These are phyloP conservation scores for Hermaeophaga mercurialis DNA, from an alignment of 2,888 invertebrate genomes.

Conservation along the genomic window DNA sequence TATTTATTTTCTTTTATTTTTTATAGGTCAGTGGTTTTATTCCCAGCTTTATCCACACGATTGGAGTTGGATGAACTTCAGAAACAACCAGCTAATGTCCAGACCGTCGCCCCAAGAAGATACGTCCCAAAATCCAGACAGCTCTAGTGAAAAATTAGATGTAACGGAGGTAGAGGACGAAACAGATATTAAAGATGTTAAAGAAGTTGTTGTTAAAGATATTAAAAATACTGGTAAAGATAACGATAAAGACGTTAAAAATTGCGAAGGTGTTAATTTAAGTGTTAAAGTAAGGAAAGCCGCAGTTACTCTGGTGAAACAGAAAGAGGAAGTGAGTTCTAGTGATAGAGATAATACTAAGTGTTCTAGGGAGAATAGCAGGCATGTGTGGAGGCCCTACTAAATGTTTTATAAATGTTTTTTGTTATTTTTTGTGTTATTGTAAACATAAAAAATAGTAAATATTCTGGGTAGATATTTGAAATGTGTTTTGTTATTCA, in stretches of 20 bases:
- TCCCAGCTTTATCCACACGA: conserved; percentile 77
- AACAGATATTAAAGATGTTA: conserved; percentile 22
- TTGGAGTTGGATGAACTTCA: conserved; percentile 68
- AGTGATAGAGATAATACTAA: conserved; percentile 49
- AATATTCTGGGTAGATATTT: too few species aligned
- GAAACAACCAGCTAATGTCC: conserved; percentile 46
- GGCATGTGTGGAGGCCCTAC: conserved; percentile 83
- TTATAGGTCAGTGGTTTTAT: conserved; percentile 74
- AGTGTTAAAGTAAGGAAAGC: conserved; percentile 52
- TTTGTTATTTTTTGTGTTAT: background rate
- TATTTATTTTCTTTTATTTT: background rate
- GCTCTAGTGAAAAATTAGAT: conserved; percentile 48
- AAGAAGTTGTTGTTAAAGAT: conserved; percentile 23
- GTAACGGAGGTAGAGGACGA: conserved; percentile 46
- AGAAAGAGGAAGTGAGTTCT: conserved; percentile 57
- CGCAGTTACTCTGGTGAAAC: conserved; percentile 53
- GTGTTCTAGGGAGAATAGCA: conserved; percentile 60
- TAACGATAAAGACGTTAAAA: conserved; percentile 30
- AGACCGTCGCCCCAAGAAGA: conserved; percentile 40
- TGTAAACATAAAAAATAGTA: too few species aligned
- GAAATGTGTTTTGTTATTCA: too few species aligned
- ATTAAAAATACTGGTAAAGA: conserved; percentile 28
- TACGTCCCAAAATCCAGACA: conserved; percentile 45
- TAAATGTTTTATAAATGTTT: conserved; percentile 48
- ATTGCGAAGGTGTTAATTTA: conserved; percentile 53